Base-by-base conservation (phyloP, 1,140 invertebrate species). In the Leucophenga varia region DNA sequence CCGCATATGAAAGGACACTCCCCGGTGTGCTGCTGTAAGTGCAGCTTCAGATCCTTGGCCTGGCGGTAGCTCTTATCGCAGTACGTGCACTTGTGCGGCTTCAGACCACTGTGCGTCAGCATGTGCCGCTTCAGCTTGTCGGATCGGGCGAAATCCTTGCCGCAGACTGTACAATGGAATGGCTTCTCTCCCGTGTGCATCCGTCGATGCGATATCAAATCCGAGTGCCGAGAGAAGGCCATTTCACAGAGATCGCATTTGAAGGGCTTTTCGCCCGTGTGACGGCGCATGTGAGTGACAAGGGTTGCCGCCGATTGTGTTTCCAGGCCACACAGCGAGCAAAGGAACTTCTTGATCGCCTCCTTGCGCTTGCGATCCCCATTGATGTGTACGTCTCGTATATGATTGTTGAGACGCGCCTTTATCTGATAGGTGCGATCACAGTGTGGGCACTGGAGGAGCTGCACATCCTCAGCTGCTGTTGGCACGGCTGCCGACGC, bases 261-360 rank as follows among this genome's bases (percentile, higher is more conserved):
- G 32, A 67, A 67, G n/a, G 63, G 63, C 36, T 68, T 67, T 13
- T 67, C 63, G 10, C 63, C 63, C 0, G 63, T 67, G 47, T 67
- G 63, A 0, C 80, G 61, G 0, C 81, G 74, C 77, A 82, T 81
- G 39, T 85, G 83, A 0, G 82, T 80, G 7, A 80, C 79, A 12
- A 82, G 61, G 22, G 81, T 81, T 0, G 80, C 80, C 0, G 79
- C 80, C 28, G 80, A 81, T n/a, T 77, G 74, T 41, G 81, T 80
- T 20, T 76, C 77, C 3, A 77, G 70, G 5, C 80, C 81, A 59
- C 81, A 82, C 51, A 81, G 78, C 10, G 79, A 71, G 45, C 81
- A 82, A 2, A 81, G 60, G 39, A 71, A 67, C 35, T 53, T 55
- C 30, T 68, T 63, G 4, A 64, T 46, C 3, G 64, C 64, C 31